Percentiles rank a stretch among this genome's conserved stretches.
These are phyloP conservation scores for Philereme vetulata DNA, from an alignment of 2,888 invertebrate genomes.

Conservation along the genomic window DNA sequence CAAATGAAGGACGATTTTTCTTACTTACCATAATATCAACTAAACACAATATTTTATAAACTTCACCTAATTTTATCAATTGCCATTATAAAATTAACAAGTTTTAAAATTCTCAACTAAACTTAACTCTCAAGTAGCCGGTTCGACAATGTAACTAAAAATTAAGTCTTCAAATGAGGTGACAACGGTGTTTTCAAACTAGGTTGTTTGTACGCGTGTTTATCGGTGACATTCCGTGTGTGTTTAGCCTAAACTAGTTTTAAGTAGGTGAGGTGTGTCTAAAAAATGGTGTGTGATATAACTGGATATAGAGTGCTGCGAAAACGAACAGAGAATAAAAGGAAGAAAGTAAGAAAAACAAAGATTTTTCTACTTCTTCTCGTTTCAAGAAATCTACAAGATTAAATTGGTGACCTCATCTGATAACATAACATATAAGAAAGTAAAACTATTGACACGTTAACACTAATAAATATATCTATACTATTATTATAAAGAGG, in stretches of 20 bases:
- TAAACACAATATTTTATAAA: background rate
- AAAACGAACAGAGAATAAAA: background rate
- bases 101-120: background rate
- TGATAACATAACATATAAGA: no score
- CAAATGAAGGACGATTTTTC: no score
- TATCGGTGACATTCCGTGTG: constrained; percentile 15
- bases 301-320: constrained; percentile 20
- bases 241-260: constrained; percentile 24
- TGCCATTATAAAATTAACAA: background rate
- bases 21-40: background rate
- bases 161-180: constrained; percentile 13
- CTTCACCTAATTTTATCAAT: background rate
- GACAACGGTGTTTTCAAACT: constrained; percentile 21
- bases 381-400: no score
- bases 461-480: no score
- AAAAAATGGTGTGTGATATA: constrained; percentile 14
- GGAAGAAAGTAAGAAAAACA: background rate
- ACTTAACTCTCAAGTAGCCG: constrained; percentile 1
- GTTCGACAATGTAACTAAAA: constrained; percentile 13
- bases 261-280: constrained; percentile 18
- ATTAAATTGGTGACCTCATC: background rate
- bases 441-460: no score
- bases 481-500: no score
- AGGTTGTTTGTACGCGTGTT: constrained; percentile 26
- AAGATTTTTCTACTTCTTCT: no score